Base-by-base conservation (phyloP, 92 coral and sea anemone species). In the Metridium senile region DNA sequence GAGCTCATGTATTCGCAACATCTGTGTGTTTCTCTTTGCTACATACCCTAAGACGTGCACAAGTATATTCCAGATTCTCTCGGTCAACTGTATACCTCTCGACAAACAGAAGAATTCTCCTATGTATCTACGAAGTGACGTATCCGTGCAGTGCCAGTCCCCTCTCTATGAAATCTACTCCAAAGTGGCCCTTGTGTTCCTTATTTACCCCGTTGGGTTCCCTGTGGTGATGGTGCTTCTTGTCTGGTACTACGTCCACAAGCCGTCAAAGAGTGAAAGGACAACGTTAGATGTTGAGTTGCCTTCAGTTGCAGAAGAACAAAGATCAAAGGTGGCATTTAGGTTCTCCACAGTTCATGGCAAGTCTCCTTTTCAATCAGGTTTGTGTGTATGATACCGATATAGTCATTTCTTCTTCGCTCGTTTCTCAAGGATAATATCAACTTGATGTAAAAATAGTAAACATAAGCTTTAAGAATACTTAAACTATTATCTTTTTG, bases 41-140 rank as follows among this genome's bases (percentile, higher is more conserved):
- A 78, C 84, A 23, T 84, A 84, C 51, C 88, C 88, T 1, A 78
- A 66, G 52, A 84, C 88, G 9, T 78, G 88, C 62, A 46, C 84
- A 33, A 84, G 72, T 30, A 84, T 84, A 18, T 68, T 84, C 74
- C 88, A 84, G 74, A 78, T 84, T 46, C 84, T 84, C 20, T 84
- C 89, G 16, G 59, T 84, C 11, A 78, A 78, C 64, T 84, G 89
- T 35, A 78, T 72, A 28, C 58, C 51, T 28, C 66, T 84, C 30
- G 54, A 53, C 22, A 49, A 63, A 0, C 26, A 79, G 2, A 8
- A 26, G 47, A 57, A 72, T 56, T 85, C 86, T 66, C 30, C 68
- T 23, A 18, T 26, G 7, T 80, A 51, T 26, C 85, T 85, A 6
- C 67, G 81, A 9, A 85, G 81, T 20, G 89, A 85, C 27, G 74